Evolutionary conservation across 2,888 invertebrate genomes (phyloP).

Genomic region (Lacanobia oleracea): DNA sequence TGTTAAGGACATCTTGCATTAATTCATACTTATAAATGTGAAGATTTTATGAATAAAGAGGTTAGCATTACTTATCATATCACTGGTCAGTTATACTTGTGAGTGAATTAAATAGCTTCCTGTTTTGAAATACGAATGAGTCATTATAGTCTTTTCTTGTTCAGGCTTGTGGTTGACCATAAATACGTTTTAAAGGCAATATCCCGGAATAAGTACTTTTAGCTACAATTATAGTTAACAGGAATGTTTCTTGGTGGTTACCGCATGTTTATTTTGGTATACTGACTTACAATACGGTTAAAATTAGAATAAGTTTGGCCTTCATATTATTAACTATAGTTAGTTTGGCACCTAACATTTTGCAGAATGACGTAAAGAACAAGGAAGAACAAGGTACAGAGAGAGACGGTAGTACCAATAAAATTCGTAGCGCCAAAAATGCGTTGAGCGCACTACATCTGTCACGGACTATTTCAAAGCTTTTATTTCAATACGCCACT

Average conservation of each 20-base stretch:
- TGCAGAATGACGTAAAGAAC: background rate
- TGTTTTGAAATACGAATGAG: background rate
- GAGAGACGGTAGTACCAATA: background rate
- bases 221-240: background rate
- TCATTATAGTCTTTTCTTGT: too few species aligned
- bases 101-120: background rate
- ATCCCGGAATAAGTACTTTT: background rate
- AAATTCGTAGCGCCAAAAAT: background rate
- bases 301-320: slow-evolving; percentile 8
- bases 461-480: background rate
- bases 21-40: slow-evolving; percentile 7
- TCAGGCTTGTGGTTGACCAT: background rate
- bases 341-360: background rate
- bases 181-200: background rate
- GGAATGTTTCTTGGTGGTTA: background rate
- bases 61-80: slow-evolving; percentile 17
- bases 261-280: background rate
- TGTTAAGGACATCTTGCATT: slow-evolving; percentile 14
- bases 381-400: background rate
- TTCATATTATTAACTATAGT: background rate
- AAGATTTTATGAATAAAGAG: slow-evolving; percentile 17
- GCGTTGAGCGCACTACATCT: too few species aligned
- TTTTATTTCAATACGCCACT: too few species aligned
- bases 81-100: slow-evolving; percentile 10
- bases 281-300: background rate